Base-by-base conservation (phyloP, 2,888 invertebrate species). In the Caenorhabditis sp. region DNA sequence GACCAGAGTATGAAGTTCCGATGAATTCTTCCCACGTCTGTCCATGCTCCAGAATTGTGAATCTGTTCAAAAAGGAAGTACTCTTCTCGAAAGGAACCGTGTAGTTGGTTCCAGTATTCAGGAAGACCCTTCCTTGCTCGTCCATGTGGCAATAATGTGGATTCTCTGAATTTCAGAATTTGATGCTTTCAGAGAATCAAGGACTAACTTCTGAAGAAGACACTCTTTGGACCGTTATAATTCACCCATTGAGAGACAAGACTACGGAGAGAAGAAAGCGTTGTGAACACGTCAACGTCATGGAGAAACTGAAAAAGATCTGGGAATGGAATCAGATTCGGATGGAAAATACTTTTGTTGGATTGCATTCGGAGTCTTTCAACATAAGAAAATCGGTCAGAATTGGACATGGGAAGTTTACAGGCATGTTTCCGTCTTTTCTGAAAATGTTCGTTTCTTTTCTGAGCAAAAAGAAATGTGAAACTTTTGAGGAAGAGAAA, bases 231-330 rank as follows among this genome's bases (percentile, higher is more conserved):
- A 16, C 74, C 54, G 12, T 19, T 35, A 26, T 22, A 22, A 49
- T 63, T 56, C 16, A 72, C 44, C 79, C 79, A 79, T 47, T 79
- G 79, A 38, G 47, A 72, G 14, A 79, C 44, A 8, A 79, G 64
- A 64, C 70, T 70, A 7, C 79, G 63, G 19, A 79, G 24, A n/a
- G 79, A 38, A 22, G 79, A 63, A 10, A 79, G 35, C 1, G 79
- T 79, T 28, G 79, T 79, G 56, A 79, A 70, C 6, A 79, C 64
- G n/a, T 70, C 63, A 22, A 79, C 79, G 19, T 72, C 72, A 12
- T 70, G 28, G 16, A 79, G 58, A 26, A 79, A 79, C 79, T 79
- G 64, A 28, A 79, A 56, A 26, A 26, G 5, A n/a, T n/a, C n/a
- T n/a, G n/a, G n/a, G n/a, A 47, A 19, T 47, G 5, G 47, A 19